phyloP scores from a whole-genome alignment of 2,797 vertebrate species.

The Orientallactaga sibirica region DNA sequence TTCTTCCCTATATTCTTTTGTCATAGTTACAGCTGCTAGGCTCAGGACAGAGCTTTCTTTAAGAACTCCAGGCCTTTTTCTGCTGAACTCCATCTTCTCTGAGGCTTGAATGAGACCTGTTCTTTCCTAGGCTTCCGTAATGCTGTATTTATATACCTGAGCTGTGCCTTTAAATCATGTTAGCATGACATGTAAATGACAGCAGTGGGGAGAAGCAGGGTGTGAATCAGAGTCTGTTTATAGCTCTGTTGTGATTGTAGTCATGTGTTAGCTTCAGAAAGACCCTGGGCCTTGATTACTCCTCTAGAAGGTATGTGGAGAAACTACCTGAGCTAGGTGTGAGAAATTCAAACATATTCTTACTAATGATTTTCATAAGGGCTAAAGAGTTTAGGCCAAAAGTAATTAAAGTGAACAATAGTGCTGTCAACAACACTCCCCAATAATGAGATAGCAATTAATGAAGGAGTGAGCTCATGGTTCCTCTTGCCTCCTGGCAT shows the following conservation, averaged over 20 bases:
- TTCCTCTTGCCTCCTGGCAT: conserved; percentile 15
- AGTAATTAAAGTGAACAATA: conserved; percentile 76
- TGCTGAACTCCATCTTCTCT: background rate
- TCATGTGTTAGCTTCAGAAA: background rate
- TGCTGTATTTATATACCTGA: background rate
- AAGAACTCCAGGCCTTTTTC: background rate
- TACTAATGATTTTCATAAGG: conserved; percentile 77
- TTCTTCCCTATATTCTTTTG: background rate
- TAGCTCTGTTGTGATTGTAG: background rate
- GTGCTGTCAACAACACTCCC: conserved; percentile 47
- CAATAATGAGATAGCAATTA: conserved; percentile 72
- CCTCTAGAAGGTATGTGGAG: conserved; percentile 59
- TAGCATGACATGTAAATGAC: background rate
- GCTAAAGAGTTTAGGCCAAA: conserved; percentile 72
- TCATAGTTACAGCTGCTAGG: background rate
- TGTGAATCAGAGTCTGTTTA: conserved; percentile 18
- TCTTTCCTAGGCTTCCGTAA: background rate
- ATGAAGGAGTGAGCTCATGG: conserved; percentile 48
- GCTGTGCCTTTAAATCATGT: background rate
- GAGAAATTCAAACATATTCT: conserved; percentile 59
- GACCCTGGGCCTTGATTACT: conserved; percentile 2
- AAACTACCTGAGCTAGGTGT: conserved; percentile 30
- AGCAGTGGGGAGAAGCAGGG: background rate
- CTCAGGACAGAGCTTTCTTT: background rate
- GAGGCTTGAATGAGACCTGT: background rate